Conservation (phyloP, 2,113 vertebrate genomes). For the Equus quagga region DNA sequence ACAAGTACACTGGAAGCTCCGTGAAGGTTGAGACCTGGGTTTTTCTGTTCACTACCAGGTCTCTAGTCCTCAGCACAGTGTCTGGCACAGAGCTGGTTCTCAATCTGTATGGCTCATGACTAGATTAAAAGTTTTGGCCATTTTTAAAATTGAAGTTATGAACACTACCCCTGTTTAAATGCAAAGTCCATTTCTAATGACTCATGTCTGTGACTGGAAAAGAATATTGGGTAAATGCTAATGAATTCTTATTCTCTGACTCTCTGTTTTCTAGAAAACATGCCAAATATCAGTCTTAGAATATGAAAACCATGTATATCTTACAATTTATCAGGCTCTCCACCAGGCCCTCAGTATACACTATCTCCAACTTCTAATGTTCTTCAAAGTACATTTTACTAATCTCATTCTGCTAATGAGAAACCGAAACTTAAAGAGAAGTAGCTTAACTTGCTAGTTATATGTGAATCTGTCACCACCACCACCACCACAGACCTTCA, state of each 20-base stretch:
- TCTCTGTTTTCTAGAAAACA: slow-evolving; percentile 54
- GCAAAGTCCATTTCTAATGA: slow-evolving; percentile 57
- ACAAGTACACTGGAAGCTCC: background rate
- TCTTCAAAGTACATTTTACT: background rate
- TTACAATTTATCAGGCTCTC: background rate
- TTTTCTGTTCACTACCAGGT: background rate
- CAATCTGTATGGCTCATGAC: background rate
- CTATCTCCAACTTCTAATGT: background rate
- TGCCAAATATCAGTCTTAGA: background rate
- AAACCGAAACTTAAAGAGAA: background rate
- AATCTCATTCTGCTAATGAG: background rate
- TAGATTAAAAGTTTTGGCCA: background rate
- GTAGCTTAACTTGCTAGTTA: background rate
- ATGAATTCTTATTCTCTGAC: slow-evolving; percentile 66
- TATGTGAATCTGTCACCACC: background rate
- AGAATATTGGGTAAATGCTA: slow-evolving; percentile 56
- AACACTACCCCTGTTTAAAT: slow-evolving; percentile 37
- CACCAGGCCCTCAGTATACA: background rate
- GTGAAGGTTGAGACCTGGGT: background rate
- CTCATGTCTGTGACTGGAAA: slow-evolving; percentile 39
- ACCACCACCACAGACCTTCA: background rate
- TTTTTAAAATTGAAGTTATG: slow-evolving; percentile 50
- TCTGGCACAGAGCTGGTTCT: background rate
- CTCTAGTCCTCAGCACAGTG: background rate
- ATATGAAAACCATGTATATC: slow-evolving; percentile 31